These are phyloP conservation scores for Phrynosoma platyrhinos DNA, from an alignment of 2,113 vertebrate genomes.

Conservation along the genomic window DNA sequence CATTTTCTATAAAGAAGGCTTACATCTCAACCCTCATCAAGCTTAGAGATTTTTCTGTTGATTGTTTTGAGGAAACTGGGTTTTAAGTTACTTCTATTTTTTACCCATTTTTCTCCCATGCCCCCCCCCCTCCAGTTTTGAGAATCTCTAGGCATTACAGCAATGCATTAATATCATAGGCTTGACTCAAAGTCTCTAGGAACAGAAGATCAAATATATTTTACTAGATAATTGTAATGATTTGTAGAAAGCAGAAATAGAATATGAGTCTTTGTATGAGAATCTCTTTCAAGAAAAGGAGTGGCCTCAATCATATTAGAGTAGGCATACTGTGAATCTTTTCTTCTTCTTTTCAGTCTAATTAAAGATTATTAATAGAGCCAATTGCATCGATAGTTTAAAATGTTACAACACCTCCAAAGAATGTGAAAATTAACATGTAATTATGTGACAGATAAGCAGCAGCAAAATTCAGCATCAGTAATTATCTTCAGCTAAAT, in stretches of 20 bases:
- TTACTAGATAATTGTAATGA: background rate
- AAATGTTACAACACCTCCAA: background rate
- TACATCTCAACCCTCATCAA: too few relatives aligned
- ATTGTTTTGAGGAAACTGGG: too few relatives aligned
- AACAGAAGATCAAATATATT: background rate
- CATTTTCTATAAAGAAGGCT: too few relatives aligned
- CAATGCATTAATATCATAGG: background rate
- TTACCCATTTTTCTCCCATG: too few relatives aligned
- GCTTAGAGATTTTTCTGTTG: too few relatives aligned
- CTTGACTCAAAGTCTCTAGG: background rate
- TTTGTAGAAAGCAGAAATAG: background rate
- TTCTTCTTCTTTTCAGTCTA: background rate
- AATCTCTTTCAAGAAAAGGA: background rate
- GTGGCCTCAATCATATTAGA: background rate
- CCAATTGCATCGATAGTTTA: background rate
- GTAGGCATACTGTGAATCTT: background rate
- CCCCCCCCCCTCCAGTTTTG: too few relatives aligned
- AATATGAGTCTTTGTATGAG: background rate
- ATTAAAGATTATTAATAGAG: background rate
- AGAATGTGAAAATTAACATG: background rate
- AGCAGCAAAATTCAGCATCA: background rate
- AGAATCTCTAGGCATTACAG: too few relatives aligned
- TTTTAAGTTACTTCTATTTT: too few relatives aligned
- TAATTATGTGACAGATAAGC: background rate
- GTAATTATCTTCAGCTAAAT: background rate